Base-by-base conservation (phyloP, 1,140 invertebrate species). In the Eumaeus atala region DNA sequence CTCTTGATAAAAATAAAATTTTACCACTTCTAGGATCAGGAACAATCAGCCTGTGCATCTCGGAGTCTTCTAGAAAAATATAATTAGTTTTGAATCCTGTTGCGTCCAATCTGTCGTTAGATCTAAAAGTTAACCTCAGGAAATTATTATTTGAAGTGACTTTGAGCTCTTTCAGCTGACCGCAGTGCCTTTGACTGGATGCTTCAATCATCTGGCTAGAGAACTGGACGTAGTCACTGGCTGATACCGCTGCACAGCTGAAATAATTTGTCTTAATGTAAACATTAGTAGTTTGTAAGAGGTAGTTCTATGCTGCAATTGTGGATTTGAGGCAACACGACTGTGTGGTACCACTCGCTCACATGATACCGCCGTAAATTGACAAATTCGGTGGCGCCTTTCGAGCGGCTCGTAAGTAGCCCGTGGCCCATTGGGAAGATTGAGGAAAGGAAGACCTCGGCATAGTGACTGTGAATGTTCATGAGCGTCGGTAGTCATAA, bases 221-320 rank as follows among this genome's bases (percentile, higher is more conserved):
- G 74, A 98, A 97, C 76, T 97, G 95, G 6, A 98, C 92, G 82
- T 94, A 98, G 84, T 98, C 97, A 66, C 96, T 97, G 0, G 95
- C 93, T 4, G 95, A 95, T 33, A 92, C 88, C 34, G 93, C 92
- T 68, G 95, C 93, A 74, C 96, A 98, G 61, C 96, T 97, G 78
- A 34, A 66, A 42, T 12, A 6, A 1, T 42, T 12, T 14, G 2
- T 28, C 21, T 2, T 28, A 28, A 28, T 28, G 21, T 28, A n/a
- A n/a, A n/a, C 21, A 28, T 28, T 28, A 28, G 21, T n/a, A n/a
- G n/a, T n/a, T n/a, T n/a, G n/a, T n/a, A n/a, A n/a, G n/a, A n/a
- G n/a, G n/a, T n/a, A n/a, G n/a, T n/a, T n/a, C n/a, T n/a, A n/a
- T n/a, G n/a, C n/a, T n/a, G n/a, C n/a, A n/a, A n/a, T n/a, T n/a